Evolutionary conservation across 1,140 invertebrate genomes (phyloP), one percentile per base, ranked within the genome.

Genomic region (Trachymyrmex septentrionalis): DNA sequence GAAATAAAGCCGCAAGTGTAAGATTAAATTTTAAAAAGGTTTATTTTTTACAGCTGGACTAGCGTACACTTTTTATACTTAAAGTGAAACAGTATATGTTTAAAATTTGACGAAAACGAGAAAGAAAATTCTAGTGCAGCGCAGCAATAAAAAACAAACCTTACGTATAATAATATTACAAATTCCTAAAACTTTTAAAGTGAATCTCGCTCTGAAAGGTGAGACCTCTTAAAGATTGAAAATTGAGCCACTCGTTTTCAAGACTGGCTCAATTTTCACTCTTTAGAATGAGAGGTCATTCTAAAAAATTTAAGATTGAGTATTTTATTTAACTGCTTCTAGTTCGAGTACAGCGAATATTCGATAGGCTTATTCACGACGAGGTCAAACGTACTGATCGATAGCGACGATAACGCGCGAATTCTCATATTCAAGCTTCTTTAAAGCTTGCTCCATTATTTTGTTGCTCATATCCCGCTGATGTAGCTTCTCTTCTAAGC

Each of bases 381-480:
- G n/a, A 77, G 21, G 21, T 30, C 57, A 67, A 78, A 85, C 44
- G 53, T 86, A 84, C 80, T 64, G 34, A 73, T 87, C 61, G 34
- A 73, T 53, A 53, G 50, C 7, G 2, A 48, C 24, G 24, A 78
- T 66, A 34, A 86, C 34, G 53, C 87, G 84, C 7, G 67, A 81
- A 48, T 86, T 88, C 67, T 93, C 87, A 34, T 84, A 86, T 63
- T 84, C 88, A 3, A 92, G 53, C 34, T 91, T 86, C 16, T 44
- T 69, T 21, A 93, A 67, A 12, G 84, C 86, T 27, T 91, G 75
- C 48, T 92, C 91, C 24, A 92, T 38, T 24, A 67, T 86, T n/a
- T 91, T 87, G 30, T 91, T 87, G 2, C 69, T 38, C 10, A 66
- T 27, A 24, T 92, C 86, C 38, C 77, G 76, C 19, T 76, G 86